Evolutionary conservation across 2,113 vertebrate genomes (phyloP).

Genomic region (Podarcis cretensis): DNA sequence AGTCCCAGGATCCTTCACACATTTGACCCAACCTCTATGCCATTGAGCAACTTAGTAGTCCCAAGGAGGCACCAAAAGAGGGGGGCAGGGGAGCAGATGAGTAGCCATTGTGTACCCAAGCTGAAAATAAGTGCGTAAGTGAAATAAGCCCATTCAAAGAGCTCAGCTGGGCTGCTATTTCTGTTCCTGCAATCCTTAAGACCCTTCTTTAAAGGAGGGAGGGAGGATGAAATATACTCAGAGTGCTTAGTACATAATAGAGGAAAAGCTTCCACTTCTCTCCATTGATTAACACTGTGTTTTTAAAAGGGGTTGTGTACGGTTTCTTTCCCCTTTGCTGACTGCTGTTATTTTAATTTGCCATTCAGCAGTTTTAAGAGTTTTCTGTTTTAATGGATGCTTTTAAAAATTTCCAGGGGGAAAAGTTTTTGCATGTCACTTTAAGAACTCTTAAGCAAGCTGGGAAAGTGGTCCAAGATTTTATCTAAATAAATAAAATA

Average conservation of each 20-base stretch:
- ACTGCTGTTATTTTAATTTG: slow-evolving; percentile 19
- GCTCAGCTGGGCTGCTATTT: not conserved
- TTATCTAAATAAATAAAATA: not conserved
- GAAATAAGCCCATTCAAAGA: too few relatives aligned
- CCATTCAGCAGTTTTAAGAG: not conserved
- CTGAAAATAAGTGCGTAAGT: too few relatives aligned
- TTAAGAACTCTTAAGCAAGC: not conserved
- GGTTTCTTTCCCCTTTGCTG: slow-evolving; percentile 6
- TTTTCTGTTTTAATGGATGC: slow-evolving; percentile 13
- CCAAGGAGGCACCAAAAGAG: too few relatives aligned
- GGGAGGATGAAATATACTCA: too few relatives aligned
- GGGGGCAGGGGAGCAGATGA: too few relatives aligned
- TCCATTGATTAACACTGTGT: not conserved
- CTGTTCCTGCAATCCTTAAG: not conserved
- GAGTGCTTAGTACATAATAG: too few relatives aligned
- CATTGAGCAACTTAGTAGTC: too few relatives aligned
- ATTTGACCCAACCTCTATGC: too few relatives aligned
- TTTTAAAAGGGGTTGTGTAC: not conserved
- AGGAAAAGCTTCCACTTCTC: not conserved
- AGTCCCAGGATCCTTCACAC: too few relatives aligned
- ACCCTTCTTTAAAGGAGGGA: not conserved
- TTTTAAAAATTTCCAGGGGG: not conserved
- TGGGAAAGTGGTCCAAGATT: not conserved
- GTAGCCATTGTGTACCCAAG: too few relatives aligned
- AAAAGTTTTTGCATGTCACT: not conserved